phyloP scores from a whole-genome alignment of 2,888 invertebrate species.

The Phengaris alcon region DNA sequence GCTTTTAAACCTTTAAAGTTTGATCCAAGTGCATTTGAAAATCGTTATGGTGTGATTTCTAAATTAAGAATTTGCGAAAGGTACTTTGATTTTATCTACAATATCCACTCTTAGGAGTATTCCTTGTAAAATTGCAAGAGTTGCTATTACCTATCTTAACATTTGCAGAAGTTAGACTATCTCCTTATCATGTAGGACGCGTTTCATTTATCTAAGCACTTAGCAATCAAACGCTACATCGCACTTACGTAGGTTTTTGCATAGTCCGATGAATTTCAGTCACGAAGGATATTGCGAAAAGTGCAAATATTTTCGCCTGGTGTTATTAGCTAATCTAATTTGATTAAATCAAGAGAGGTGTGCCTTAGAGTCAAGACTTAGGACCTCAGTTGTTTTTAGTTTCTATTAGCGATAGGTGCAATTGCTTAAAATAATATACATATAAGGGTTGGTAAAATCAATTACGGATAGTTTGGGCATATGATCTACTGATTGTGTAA shows the following conservation, averaged over 20 bases:
- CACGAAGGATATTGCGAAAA: conserved; percentile 20
- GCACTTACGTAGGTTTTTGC: conserved; percentile 19
- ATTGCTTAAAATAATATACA: too few species aligned
- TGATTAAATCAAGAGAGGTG: neutral
- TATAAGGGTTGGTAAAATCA: too few species aligned
- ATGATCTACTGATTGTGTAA: too few species aligned
- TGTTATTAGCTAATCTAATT: neutral
- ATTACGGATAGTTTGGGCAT: too few species aligned
- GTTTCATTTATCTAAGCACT: conserved; percentile 30
- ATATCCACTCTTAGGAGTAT: neutral
- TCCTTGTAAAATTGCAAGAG: neutral
- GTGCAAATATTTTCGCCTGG: neutral
- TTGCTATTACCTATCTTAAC: conserved; percentile 11
- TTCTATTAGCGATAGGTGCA: neutral
- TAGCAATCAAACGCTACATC: conserved; percentile 26
- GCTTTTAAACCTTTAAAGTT: neutral
- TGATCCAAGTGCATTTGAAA: neutral
- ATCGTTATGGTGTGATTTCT: too few species aligned
- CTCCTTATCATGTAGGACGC: conserved; percentile 18
- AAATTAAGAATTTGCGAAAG: too few species aligned
- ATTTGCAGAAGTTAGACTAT: conserved; percentile 9
- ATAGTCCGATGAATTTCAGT: neutral
- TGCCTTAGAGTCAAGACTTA: neutral
- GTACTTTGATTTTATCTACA: neutral
- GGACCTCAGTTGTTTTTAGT: neutral